Conservation (phyloP, 1,140 invertebrate genomes). For the Helicoverpa armigera region DNA sequence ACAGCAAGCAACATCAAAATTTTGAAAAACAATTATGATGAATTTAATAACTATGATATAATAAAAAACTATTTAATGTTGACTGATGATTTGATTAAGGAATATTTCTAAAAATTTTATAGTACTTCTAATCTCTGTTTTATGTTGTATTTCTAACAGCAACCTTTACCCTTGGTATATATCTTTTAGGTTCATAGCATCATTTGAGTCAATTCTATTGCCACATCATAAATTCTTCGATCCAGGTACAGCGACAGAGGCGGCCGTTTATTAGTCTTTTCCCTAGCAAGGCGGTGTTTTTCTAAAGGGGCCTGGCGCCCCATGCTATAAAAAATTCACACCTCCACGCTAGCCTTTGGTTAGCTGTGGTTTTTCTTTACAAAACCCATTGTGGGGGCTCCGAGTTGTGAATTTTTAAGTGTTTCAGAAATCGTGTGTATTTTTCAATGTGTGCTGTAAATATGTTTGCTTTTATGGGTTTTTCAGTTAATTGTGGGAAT, state of each 20-base stretch:
- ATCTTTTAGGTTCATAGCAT: not conserved
- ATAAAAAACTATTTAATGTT: no score
- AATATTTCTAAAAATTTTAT: no score
- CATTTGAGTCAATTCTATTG: not conserved
- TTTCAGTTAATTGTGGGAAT: not conserved
- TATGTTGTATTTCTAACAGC: not conserved
- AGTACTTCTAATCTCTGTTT: not conserved
- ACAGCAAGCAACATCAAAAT: no score
- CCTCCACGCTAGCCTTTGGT: constrained; percentile 63
- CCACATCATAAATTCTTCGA: constrained; percentile 27
- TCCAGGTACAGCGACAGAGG: constrained; percentile 42
- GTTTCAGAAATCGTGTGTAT: constrained; percentile 6
- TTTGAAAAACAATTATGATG: no score
- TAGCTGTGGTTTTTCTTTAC: constrained; percentile 66
- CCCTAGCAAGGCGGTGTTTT: constrained; percentile 76
- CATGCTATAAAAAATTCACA: constrained; percentile 81
- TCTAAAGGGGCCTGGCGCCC: constrained; percentile 71
- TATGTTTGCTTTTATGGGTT: constrained; percentile 24
- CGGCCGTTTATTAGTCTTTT: constrained; percentile 76
- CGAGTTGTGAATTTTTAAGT: constrained; percentile 67
- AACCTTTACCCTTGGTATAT: not conserved
- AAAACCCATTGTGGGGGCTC: constrained; percentile 50
- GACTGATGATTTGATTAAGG: no score
- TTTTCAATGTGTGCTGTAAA: constrained; percentile 18
- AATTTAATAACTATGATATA: no score